Conservation (phyloP, 2,888 invertebrate genomes). For the Aphodius granarius region DNA sequence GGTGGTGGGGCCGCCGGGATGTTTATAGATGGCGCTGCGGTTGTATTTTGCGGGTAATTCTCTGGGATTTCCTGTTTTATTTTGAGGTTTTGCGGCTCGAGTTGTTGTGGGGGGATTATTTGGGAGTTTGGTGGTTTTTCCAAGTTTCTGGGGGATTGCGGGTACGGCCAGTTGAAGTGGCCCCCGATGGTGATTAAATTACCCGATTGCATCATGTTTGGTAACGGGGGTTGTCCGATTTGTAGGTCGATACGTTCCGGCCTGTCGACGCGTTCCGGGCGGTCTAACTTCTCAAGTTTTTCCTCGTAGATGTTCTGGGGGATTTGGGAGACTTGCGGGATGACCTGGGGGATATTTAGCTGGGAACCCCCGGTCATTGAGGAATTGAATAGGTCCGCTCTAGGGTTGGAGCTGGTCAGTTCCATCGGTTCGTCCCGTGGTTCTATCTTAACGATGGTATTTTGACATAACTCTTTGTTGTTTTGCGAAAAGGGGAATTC, state of each 20-base stretch:
- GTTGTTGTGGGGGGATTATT: constrained; percentile 44
- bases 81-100: constrained; percentile 72
- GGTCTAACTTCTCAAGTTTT: constrained; percentile 38
- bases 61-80: constrained; percentile 69
- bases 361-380: constrained; percentile 39
- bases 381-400: constrained; percentile 31
- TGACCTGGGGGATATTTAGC: constrained; percentile 49
- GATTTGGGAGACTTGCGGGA: constrained; percentile 43
- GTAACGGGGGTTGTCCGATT: constrained; percentile 57
- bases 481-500: constrained; percentile 28
- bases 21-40: constrained; percentile 57
- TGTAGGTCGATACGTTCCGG: constrained; percentile 35
- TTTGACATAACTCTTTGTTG: constrained; percentile 32
- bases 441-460: constrained; percentile 49
- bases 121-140: constrained; percentile 38
- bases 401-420: constrained; percentile 40
- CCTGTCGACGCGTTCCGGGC: constrained; percentile 45
- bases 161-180: constrained; percentile 63
- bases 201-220: constrained; percentile 59
- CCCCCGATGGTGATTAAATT: constrained; percentile 64
- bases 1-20: constrained; percentile 34
- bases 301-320: constrained; percentile 40
- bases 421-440: constrained; percentile 53
- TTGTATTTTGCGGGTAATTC: constrained; percentile 41
- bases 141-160: constrained; percentile 43